These are phyloP conservation scores for Battus philenor DNA, from an alignment of 1,140 invertebrate genomes.

Conservation along the genomic window DNA sequence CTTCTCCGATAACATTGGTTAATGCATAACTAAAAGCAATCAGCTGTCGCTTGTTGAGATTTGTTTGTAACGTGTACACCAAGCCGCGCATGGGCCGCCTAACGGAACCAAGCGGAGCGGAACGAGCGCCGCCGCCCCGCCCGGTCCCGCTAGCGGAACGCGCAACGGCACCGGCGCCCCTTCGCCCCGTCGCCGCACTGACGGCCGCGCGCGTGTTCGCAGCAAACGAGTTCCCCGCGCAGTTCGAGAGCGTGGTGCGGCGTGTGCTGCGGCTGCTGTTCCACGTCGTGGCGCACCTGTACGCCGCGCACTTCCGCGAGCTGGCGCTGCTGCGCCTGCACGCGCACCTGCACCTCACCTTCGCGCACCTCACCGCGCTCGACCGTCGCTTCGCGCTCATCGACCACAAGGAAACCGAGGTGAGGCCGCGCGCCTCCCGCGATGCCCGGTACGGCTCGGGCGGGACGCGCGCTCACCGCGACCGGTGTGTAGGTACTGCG, in stretches of 20 bases:
- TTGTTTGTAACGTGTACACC: too few species aligned
- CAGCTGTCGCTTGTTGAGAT: too few species aligned
- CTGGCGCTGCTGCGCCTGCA: constrained; percentile 94
- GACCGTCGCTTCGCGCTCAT: constrained; percentile 92
- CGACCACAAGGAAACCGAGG: constrained; percentile 96
- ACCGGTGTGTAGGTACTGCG: constrained; percentile 82
- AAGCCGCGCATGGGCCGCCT: too few species aligned
- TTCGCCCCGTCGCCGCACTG: too few species aligned
- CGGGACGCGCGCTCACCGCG: constrained; percentile 95
- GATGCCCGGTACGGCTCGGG: constrained; percentile 93
- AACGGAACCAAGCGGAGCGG: too few species aligned
- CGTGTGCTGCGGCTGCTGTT: constrained; percentile 97
- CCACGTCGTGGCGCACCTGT: constrained; percentile 98
- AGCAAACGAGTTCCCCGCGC: constrained; percentile 96
- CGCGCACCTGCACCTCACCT: constrained; percentile 96
- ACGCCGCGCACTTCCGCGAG: constrained; percentile 98
- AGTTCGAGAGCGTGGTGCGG: constrained; percentile 95
- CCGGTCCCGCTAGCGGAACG: too few species aligned
- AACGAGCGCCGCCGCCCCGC: too few species aligned
- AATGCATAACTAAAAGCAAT: too few species aligned
- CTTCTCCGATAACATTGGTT: too few species aligned
- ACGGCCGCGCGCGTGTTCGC: constrained; percentile 46
- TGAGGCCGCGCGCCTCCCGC: constrained; percentile 95
- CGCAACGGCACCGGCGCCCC: too few species aligned
- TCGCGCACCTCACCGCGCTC: constrained; percentile 95